Base-by-base conservation (phyloP, 2,888 invertebrate species). In the Phragmatobia fuliginosa region DNA sequence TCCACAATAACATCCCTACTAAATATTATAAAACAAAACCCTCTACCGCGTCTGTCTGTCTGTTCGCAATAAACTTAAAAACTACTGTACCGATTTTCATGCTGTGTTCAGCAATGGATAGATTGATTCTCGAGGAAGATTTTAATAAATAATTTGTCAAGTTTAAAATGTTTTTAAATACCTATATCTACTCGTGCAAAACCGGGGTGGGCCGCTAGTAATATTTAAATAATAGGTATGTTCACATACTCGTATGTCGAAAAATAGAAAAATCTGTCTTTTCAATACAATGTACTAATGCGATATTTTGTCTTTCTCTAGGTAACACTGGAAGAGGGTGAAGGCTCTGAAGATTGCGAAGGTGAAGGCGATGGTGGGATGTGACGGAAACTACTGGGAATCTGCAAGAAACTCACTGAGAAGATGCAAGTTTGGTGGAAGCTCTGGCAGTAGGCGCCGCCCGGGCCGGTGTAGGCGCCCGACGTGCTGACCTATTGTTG, bases 321-420 rank as follows among this genome's bases (percentile, higher is more conserved):
- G 97, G 97, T 98, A 85, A 98, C 98, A 76, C 96, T 98, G 88
- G 98, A 98, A 92, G 98, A 98, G 91, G 98, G 98, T 76, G 97
- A 97, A 83, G 96, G 96, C 82, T 96, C 97, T 68, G 96, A 95
- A 86, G 96, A 96, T 73, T 95, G 95, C 88, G 95, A 95, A 76
- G 95, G 92, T 21, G 95, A 95, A 74, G 95, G 93, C 66, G 96
- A 94, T 80, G 94, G 95, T 96, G 98, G 98, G 93, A 98, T 98
- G 97, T 98, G 98, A 98, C 98, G 98, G 97, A 98, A 97, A 97
- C 97, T 98, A 96, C 96, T 97, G 94, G 97, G 97, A 96, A 97
- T 98, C 95, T 98, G 97, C 96, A 97, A 97, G 96, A 98, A 98
- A 96, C 96, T 98, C 96, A 97, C 97, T 95, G 98, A 98, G 95